phyloP scores from a whole-genome alignment of 1,140 invertebrate genomes.

The Procambarus clarkii region DNA sequence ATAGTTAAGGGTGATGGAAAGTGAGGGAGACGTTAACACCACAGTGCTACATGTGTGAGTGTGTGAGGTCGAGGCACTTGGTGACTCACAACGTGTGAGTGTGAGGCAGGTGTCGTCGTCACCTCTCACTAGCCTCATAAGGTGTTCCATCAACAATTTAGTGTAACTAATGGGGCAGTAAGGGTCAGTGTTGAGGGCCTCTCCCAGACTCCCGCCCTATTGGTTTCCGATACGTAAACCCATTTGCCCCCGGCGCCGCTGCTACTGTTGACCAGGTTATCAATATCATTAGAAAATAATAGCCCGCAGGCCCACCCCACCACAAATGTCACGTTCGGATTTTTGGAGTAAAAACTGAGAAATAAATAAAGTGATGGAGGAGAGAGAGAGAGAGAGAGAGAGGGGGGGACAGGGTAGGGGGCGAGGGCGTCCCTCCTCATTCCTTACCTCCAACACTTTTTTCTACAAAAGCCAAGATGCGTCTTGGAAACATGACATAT shows the following conservation, averaged over 20 bases:
- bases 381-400: too few relatives aligned
- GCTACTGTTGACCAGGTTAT: slow-evolving; percentile 42
- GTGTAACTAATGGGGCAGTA: slow-evolving; percentile 15
- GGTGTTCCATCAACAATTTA: slow-evolving; percentile 34
- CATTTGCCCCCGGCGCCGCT: slow-evolving; percentile 14
- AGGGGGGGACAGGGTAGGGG: not conserved
- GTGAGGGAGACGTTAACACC: too few relatives aligned
- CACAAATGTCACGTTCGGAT: slow-evolving; percentile 43
- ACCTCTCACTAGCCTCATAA: not conserved
- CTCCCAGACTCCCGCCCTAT: slow-evolving; percentile 15
- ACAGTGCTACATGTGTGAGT: too few relatives aligned
- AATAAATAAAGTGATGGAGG: too few relatives aligned
- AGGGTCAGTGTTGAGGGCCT: not conserved
- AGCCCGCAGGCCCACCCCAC: slow-evolving; percentile 3
- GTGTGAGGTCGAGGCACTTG: not conserved
- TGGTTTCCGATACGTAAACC: slow-evolving; percentile 52
- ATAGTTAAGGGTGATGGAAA: too few relatives aligned
- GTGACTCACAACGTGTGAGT: not conserved
- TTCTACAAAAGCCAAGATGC: not conserved
- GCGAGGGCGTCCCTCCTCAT: not conserved
- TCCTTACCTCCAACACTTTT: not conserved
- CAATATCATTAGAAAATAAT: slow-evolving; percentile 61
- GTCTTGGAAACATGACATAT: slow-evolving; percentile 30
- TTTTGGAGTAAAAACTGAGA: slow-evolving; percentile 1
- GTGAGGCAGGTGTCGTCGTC: not conserved